phyloP scores from a whole-genome alignment of 2,888 invertebrate species.

The Cephalotes varians region DNA sequence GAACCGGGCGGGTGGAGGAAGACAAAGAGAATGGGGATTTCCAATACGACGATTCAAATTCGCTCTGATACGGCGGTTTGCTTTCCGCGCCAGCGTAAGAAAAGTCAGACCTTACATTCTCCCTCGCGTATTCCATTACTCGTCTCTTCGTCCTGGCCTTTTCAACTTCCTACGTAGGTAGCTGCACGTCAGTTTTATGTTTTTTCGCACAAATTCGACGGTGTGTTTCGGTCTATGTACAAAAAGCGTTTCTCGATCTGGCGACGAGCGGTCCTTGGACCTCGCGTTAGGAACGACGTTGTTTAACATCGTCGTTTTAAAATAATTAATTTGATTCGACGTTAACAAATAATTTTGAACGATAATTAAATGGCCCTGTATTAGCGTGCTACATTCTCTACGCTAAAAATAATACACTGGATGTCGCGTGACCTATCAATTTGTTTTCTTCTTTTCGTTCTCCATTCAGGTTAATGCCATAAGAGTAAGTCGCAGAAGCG shows the following conservation, averaged over 20 bases:
- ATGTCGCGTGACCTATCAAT: slow-evolving; percentile 35
- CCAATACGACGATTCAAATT: slow-evolving; percentile 65
- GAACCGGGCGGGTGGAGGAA: slow-evolving; percentile 35
- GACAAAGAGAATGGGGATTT: slow-evolving; percentile 61
- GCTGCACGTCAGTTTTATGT: slow-evolving; percentile 19
- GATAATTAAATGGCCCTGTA: not conserved
- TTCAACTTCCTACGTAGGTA: not conserved
- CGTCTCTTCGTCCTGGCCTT: not conserved
- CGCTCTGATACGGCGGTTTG: slow-evolving; percentile 39
- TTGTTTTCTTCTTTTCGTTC: slow-evolving; percentile 28
- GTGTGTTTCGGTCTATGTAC: not conserved
- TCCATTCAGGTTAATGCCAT: slow-evolving; percentile 11
- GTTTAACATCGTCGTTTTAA: not conserved
- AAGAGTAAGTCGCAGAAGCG: slow-evolving; percentile 17
- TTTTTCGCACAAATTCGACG: not conserved
- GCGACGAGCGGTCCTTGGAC: not conserved
- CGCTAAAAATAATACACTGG: not conserved
- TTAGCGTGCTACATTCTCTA: not conserved
- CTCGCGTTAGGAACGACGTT: not conserved
- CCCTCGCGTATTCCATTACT: slow-evolving; percentile 37
- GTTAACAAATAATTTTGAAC: not conserved
- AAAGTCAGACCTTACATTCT: slow-evolving; percentile 42
- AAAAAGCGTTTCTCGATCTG: not conserved
- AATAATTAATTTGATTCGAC: not conserved
- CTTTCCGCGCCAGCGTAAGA: slow-evolving; percentile 36